Evolutionary conservation across 2,888 invertebrate species (phyloP), one percentile per base, ranked within the genome.

Genomic region (Epinotia nisella): DNA sequence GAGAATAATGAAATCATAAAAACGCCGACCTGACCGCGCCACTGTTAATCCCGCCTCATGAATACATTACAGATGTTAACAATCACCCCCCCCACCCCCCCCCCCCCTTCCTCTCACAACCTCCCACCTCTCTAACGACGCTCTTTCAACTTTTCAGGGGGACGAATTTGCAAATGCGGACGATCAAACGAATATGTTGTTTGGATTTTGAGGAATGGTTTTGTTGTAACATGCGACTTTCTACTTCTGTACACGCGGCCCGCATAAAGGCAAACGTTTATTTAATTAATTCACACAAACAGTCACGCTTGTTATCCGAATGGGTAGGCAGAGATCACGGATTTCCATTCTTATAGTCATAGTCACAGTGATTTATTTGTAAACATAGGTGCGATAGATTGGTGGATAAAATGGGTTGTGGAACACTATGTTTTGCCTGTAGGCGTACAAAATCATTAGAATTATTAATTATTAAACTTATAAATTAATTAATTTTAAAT

Each of bases 11-110:
- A 73, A 73, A 73, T 69, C 68, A 64, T 73, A 73, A 73, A 72
- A 73, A 51, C 68, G 56, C 68, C 49, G 58, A 62, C 68, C 73
- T 73, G 58, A 56, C 72, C 70, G 29, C 68, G 67, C 71, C 74
- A 72, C 74, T 70, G 75, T 75, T 74, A 71, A 76, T 76, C 73
- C 64, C 51, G 24, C 53, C 74, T 74, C 72, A 75, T 76, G 76
- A 76, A 76, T 76, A 75, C 76, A 75, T 75, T 72, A 76, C 74
- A 67, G 75, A 74, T 75, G 76, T 71, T 76, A 75, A 75, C 73
- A 74, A 73, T 62, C 68, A 58, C 51, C 39, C 61, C 66, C 66
- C 11, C 19, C 45, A 59, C 56, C 70, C 29, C 15, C 53, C 15
- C 24, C 41, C 9, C 19, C 56, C 13, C n/a, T n/a, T n/a, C n/a